A percentile compares a stretch with the other conserved stretches of the same genome.
Conservation (phyloP, 2,888 invertebrate genomes). For the Leptopterna dolabrata region DNA sequence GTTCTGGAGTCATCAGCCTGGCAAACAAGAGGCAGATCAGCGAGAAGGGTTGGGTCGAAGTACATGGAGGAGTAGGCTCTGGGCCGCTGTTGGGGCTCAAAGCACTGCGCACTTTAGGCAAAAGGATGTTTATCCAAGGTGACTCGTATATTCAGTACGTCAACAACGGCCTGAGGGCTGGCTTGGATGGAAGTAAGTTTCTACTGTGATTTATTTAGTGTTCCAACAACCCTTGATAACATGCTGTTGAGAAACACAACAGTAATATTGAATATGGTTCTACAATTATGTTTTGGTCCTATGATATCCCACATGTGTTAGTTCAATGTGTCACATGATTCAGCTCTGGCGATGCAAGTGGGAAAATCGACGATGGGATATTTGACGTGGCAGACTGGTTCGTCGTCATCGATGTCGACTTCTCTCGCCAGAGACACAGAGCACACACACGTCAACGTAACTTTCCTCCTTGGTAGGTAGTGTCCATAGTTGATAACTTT, state of each 20-base stretch:
- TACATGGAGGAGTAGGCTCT: constrained; percentile 86
- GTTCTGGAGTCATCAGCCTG: constrained; percentile 81
- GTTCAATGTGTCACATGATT: constrained; percentile 60
- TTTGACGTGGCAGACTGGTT: constrained; percentile 80
- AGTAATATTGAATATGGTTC: no score
- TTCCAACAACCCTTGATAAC: neutral
- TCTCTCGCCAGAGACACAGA: constrained; percentile 83
- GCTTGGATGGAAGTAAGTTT: constrained; percentile 79
- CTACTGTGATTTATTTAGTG: neutral
- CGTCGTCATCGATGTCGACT: constrained; percentile 80
- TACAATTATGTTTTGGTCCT: no score
- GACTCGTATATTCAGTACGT: constrained; percentile 75
- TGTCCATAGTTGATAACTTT: neutral
- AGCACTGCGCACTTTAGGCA: constrained; percentile 80
- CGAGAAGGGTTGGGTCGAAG: constrained; percentile 88
- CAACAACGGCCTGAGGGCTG: constrained; percentile 80
- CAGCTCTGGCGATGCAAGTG: constrained; percentile 85
- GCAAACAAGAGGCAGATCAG: constrained; percentile 82
- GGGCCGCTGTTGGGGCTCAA: constrained; percentile 84
- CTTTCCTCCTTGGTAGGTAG: constrained; percentile 77
- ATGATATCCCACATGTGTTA: no score
- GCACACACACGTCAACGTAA: constrained; percentile 74
- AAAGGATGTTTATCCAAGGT: constrained; percentile 79
- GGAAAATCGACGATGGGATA: constrained; percentile 91
- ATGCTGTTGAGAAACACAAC: no score